A percentile compares a stretch with the other conserved stretches of the same genome.
Evolutionary conservation across 2,113 vertebrate species (phyloP).

Genomic region (Antechinus stuartii): DNA sequence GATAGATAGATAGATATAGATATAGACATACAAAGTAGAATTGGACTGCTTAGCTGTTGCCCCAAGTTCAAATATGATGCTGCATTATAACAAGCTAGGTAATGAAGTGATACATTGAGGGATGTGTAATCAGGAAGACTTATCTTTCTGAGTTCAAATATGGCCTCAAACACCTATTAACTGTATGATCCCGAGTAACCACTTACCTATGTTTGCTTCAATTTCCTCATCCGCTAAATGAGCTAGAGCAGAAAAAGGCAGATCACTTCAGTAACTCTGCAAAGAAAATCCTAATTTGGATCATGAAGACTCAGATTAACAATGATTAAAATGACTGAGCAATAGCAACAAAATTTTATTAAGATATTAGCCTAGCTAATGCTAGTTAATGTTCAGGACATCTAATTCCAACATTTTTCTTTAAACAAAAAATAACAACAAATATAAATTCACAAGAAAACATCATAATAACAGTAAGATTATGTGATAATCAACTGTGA

Average conservation of each 20-base stretch:
- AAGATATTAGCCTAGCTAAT: neutral
- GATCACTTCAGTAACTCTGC: neutral
- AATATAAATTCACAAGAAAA: neutral
- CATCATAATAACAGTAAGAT: no score
- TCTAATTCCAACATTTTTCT: neutral
- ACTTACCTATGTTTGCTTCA: neutral
- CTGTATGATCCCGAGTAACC: neutral
- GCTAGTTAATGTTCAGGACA: neutral
- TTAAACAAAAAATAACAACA: neutral
- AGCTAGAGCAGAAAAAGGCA: neutral
- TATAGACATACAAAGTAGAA: neutral
- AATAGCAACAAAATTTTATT: neutral
- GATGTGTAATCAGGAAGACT: neutral
- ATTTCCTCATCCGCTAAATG: neutral
- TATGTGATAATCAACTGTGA: no score
- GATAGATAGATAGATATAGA: no score
- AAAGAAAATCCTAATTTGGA: neutral
- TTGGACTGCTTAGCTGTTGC: neutral
- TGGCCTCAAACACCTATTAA: neutral
- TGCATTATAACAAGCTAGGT: neutral
- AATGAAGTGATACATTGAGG: neutral
- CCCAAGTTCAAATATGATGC: neutral
- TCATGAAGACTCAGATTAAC: neutral
- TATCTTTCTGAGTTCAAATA: neutral
- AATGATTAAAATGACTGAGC: neutral